Base-by-base conservation (phyloP, 2,888 invertebrate genomes). In the Mythimna pallens region DNA sequence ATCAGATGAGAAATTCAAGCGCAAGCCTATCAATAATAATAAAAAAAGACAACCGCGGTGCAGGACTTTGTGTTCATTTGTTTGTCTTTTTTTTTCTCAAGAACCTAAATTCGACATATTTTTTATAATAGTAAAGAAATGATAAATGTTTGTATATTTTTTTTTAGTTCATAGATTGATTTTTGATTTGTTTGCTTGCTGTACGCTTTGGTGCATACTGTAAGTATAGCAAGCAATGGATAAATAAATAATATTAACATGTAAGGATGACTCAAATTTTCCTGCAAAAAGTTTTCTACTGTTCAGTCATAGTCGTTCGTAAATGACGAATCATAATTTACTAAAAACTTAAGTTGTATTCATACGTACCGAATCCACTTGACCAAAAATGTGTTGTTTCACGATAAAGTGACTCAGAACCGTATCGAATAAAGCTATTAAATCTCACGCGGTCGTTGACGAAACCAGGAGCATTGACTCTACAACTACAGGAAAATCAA, bases 381-480 rank as follows among this genome's bases (percentile, higher is more conserved):
- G 0, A 7, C 30, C 20, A 20, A 40, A n/a, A 59, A 30, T 50
- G 14, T 66, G 63, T 64, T 65, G 50, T 65, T 52, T 65, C 54
- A 65, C 30, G 62, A 50, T 65, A 6, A 6, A 36, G 36, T 77
- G 71, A 77, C 58, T 70, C 63, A 55, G 14, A 43, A 52, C 55
- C 54, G 22, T 30, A 50, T 10, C 65, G 2, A 70, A 81, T 68
- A 7, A 52, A 9, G 40, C 59, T 55, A 20, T 43, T 65, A 7
- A 58, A 40, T 66, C 62, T 59, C 20, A 12, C 7, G 50, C 65
- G 78, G 78, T 65, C 82, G 72, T 69, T 78, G 82, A 63, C 62
- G 65, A 72, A 14, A 30, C 55, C 40, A 20, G n/a, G 82, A 73
- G n/a, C 80, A 10, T 73, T 80, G 73, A 82, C 78, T 54, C 47